Conservation (phyloP, 1,140 invertebrate species). For the Agrypnia vestita region DNA sequence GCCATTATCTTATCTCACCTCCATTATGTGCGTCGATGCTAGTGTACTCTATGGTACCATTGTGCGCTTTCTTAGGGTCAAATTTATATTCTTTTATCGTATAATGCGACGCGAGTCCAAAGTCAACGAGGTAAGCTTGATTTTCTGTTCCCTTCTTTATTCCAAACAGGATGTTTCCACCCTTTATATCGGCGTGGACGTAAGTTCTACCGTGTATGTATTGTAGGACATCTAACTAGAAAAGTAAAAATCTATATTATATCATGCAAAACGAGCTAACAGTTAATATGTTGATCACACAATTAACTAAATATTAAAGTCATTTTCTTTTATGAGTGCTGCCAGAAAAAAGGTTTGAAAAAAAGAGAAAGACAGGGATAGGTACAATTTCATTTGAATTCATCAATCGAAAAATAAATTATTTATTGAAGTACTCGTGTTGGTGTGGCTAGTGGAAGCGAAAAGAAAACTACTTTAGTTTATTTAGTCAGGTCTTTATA, state of each 20-base stretch:
- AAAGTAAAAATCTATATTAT: neutral
- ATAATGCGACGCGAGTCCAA: constrained; percentile 90
- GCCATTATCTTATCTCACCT: constrained; percentile 66
- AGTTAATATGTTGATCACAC: no score
- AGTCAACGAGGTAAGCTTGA: constrained; percentile 94
- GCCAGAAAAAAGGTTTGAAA: no score
- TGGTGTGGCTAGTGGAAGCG: no score
- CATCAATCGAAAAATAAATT: no score
- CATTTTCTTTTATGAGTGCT: no score
- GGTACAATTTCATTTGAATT: no score
- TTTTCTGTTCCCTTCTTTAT: constrained; percentile 77
- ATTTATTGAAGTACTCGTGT: no score
- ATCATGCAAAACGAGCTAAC: no score
- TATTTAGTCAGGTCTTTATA: no score
- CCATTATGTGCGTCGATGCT: constrained; percentile 93
- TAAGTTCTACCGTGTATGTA: constrained; percentile 91
- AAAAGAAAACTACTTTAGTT: no score
- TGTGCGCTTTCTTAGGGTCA: constrained; percentile 92
- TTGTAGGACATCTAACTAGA: constrained; percentile 86
- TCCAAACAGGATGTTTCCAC: constrained; percentile 89
- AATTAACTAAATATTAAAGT: no score
- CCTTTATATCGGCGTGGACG: constrained; percentile 95
- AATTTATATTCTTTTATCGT: constrained; percentile 84
- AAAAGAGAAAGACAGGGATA: no score
- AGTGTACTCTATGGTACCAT: constrained; percentile 96